Evolutionary conservation across 2,888 invertebrate species (phyloP).

Genomic region (Yponomeuta evonymella): DNA sequence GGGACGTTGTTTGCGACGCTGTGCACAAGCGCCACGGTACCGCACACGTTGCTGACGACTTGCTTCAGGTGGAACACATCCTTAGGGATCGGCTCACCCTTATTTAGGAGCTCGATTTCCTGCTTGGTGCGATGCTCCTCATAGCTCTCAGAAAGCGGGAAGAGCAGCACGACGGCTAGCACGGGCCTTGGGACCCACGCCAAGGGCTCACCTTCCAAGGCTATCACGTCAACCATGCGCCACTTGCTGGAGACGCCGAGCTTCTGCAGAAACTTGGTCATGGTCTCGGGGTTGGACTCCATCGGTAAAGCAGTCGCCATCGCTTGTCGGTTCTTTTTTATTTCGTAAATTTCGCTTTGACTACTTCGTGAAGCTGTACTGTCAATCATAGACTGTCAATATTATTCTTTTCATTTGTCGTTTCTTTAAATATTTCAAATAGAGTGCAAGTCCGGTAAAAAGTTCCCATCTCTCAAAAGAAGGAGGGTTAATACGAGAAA

Average conservation of each 20-base stretch:
- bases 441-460: no score
- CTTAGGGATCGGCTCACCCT: constrained; percentile 73
- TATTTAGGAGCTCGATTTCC: constrained; percentile 75
- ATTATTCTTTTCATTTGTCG: no score
- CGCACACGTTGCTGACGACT: constrained; percentile 94
- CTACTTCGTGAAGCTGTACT: background rate
- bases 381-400: background rate
- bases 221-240: constrained; percentile 93
- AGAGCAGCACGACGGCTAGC: constrained; percentile 89
- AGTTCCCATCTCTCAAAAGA: no score
- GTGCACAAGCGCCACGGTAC: constrained; percentile 96
- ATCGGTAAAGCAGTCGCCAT: background rate
- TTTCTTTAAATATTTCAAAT: no score
- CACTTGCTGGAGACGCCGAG: constrained; percentile 88
- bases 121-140: constrained; percentile 80
- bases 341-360: background rate
- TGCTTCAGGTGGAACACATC: constrained; percentile 92
- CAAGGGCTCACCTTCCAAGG: constrained; percentile 89
- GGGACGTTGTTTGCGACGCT: constrained; percentile 93
- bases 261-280: constrained; percentile 82
- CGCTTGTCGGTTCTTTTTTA: background rate
- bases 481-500: background rate
- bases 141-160: constrained; percentile 87
- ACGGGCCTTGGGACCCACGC: constrained; percentile 91
- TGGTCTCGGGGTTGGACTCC: constrained; percentile 74